phyloP scores from a whole-genome alignment of 1,140 invertebrate genomes.

The Galendromus occidentalis region DNA sequence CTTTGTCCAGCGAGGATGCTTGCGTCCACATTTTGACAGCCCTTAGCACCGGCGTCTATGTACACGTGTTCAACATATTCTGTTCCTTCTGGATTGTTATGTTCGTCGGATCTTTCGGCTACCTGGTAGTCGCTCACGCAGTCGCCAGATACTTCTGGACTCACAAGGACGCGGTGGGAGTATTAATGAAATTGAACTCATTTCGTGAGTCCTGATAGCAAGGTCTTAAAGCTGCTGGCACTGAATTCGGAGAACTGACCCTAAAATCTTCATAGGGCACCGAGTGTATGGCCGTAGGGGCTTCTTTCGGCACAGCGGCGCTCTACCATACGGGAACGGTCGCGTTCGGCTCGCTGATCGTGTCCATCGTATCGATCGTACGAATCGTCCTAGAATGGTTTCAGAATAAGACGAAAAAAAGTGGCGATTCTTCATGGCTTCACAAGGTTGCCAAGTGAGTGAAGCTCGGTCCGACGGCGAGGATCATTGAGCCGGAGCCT shows the following conservation, averaged over 20 bases:
- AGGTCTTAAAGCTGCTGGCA: not conserved
- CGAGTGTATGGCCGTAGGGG: not conserved
- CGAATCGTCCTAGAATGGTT: conserved; percentile 62
- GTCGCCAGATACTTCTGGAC: conserved; percentile 1
- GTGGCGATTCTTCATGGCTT: conserved; percentile 35
- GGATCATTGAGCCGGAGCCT: too few species aligned
- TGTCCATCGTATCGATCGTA: conserved; percentile 71
- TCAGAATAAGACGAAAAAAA: conserved; percentile 56
- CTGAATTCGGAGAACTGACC: too few species aligned
- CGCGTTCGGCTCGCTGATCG: conserved; percentile 76
- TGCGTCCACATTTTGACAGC: too few species aligned
- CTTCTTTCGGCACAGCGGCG: not conserved
- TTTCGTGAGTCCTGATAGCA: not conserved
- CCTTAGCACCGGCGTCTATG: too few species aligned
- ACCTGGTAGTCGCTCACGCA: not conserved
- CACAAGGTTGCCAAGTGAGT: not conserved
- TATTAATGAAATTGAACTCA: not conserved
- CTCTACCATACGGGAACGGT: conserved; percentile 76
- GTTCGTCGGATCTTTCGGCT: conserved; percentile 43
- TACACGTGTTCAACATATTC: conserved; percentile 54
- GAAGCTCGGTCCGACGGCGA: not conserved
- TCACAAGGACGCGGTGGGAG: not conserved
- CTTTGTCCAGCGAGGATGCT: too few species aligned
- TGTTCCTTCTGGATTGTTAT: conserved; percentile 73
- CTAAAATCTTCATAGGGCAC: not conserved